Percentiles rank a stretch among this genome's conserved stretches.
phyloP scores from a whole-genome alignment of 2,888 invertebrate species.

The Calameuta pallipes region DNA sequence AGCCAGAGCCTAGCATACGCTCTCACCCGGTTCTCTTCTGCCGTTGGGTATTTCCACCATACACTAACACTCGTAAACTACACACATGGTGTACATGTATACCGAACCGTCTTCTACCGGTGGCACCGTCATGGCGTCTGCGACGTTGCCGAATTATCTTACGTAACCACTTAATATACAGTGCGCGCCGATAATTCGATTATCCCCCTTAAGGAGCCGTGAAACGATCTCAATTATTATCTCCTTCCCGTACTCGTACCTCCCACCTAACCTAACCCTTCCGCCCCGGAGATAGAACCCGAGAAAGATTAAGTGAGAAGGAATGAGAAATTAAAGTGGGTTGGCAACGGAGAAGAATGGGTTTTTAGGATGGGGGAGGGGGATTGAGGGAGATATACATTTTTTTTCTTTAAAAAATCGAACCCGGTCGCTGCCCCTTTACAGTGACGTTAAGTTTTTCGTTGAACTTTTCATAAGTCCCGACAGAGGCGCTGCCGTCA shows the following conservation, averaged over 20 bases:
- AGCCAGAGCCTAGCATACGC: conserved; percentile 46
- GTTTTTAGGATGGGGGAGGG: not conserved
- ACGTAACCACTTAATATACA: conserved; percentile 48
- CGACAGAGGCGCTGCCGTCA: not conserved
- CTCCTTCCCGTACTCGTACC: not conserved
- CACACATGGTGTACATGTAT: not conserved
- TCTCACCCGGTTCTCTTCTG: conserved; percentile 21
- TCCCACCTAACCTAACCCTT: not conserved
- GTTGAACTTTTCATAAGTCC: not conserved
- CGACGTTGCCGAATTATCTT: conserved; percentile 63
- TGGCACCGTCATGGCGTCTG: conserved; percentile 47
- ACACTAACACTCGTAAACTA: conserved; percentile 29
- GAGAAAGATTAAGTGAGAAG: not conserved
- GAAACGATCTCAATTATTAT: conserved; percentile 2
- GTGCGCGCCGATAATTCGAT: conserved; percentile 44
- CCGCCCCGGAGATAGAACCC: not conserved
- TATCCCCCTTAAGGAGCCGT: conserved; percentile 21
- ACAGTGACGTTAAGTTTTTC: not conserved
- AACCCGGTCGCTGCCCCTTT: not conserved
- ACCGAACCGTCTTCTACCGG: conserved; percentile 14
- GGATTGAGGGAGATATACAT: not conserved
- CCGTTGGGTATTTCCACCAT: conserved; percentile 54
- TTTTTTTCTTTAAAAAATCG: not conserved
- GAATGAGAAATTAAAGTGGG: not conserved
- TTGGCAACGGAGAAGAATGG: not conserved